Conservation (phyloP, 2,113 vertebrate genomes). For the Mustelus asterias region DNA sequence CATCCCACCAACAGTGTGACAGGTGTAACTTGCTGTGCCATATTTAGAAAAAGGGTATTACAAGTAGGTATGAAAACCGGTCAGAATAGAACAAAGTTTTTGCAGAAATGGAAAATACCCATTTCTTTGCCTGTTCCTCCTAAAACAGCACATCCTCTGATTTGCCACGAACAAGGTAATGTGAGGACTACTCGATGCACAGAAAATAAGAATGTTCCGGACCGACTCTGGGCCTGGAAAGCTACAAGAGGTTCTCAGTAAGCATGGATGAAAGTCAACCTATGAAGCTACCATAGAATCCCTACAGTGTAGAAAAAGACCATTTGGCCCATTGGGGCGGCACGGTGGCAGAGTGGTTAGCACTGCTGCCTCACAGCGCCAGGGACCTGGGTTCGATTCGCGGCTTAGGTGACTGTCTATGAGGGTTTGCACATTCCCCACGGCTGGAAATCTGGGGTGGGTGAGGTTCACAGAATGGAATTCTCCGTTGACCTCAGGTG, state of each 20-base stretch:
- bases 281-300: neutral
- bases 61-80: neutral
- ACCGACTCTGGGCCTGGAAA: neutral
- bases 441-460: too few species aligned
- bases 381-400: too few species aligned
- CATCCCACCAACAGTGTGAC: neutral
- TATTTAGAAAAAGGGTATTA: neutral
- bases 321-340: too few species aligned
- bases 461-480: too few species aligned
- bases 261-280: neutral
- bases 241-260: neutral
- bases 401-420: too few species aligned
- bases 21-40: neutral
- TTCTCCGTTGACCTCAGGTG: too few species aligned
- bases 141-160: neutral
- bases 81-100: neutral
- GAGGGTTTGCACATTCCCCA: too few species aligned
- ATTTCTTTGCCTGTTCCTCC: neutral
- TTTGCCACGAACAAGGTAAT: neutral
- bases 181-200: neutral
- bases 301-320: too few species aligned
- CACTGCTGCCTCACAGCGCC: too few species aligned
- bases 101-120: neutral
- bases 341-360: too few species aligned
- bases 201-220: neutral